phyloP scores from a whole-genome alignment of 2,888 invertebrate species.

The Acrobasis suavella region DNA sequence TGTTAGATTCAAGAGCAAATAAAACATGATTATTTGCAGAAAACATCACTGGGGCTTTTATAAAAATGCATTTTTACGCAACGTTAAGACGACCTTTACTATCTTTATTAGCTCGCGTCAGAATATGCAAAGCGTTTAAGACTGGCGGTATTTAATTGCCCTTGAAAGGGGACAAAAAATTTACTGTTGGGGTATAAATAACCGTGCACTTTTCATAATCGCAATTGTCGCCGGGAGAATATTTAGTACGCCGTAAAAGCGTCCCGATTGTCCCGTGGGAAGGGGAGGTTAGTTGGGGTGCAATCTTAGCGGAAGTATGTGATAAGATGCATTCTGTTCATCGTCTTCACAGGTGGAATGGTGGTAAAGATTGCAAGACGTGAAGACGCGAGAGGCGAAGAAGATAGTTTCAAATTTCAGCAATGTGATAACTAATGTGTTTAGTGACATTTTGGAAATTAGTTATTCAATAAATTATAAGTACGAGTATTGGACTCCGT shows the following conservation, averaged over 20 bases:
- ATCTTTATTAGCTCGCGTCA: slow-evolving; percentile 67
- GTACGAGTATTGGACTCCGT: no score
- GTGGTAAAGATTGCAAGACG: not conserved
- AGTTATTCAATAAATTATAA: no score
- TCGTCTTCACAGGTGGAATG: slow-evolving; percentile 37
- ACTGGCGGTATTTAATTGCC: slow-evolving; percentile 81
- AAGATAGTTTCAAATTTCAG: not conserved
- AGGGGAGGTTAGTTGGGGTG: slow-evolving; percentile 57
- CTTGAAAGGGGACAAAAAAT: slow-evolving; percentile 83
- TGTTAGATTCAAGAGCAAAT: no score
- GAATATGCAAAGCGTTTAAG: slow-evolving; percentile 79
- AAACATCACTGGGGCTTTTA: no score
- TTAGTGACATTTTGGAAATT: no score
- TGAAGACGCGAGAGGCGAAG: no score
- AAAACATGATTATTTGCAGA: not conserved
- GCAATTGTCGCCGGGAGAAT: slow-evolving; percentile 82
- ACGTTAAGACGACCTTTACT: slow-evolving; percentile 58
- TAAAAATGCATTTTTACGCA: not conserved
- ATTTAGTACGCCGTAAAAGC: slow-evolving; percentile 80
- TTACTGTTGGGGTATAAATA: slow-evolving; percentile 77
- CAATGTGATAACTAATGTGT: not conserved
- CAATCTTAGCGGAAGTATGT: slow-evolving; percentile 37
- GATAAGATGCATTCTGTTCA: slow-evolving; percentile 43
- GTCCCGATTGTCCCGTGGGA: slow-evolving; percentile 58
- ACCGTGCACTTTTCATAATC: slow-evolving; percentile 83